Conservation (phyloP, 2,888 invertebrate genomes). For the Melipona beecheii region DNA sequence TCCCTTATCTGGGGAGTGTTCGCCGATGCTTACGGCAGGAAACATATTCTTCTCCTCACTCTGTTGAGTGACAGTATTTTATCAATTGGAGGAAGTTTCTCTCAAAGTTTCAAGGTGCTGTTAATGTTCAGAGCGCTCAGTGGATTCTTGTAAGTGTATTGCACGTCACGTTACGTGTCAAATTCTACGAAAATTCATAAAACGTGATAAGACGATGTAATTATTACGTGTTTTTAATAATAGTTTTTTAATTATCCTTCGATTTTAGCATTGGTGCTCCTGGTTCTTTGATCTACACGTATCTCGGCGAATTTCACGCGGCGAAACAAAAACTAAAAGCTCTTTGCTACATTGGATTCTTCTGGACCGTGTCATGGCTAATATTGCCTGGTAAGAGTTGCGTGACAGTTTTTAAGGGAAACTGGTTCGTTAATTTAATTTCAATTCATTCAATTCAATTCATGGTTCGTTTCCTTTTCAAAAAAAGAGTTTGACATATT, state of each 20-base stretch:
- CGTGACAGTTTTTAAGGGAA: neutral
- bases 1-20: constrained; percentile 92
- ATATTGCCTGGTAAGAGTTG: constrained; percentile 85
- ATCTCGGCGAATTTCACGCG: constrained; percentile 89
- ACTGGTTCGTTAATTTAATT: too few relatives aligned
- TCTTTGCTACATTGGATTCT: constrained; percentile 88
- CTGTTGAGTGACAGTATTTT: constrained; percentile 85
- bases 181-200: neutral
- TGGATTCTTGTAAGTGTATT: constrained; percentile 85
- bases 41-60: constrained; percentile 86
- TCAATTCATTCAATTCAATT: too few relatives aligned
- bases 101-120: constrained; percentile 87
- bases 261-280: constrained; percentile 85
- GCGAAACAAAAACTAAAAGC: constrained; percentile 86
- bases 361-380: constrained; percentile 88
- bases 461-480: too few relatives aligned
- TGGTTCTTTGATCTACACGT: constrained; percentile 87
- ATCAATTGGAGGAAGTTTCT: constrained; percentile 86
- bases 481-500: too few relatives aligned
- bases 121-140: constrained; percentile 87
- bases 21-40: constrained; percentile 91
- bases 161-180: neutral
- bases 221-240: neutral
- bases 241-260: neutral
- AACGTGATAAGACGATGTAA: neutral